Evolutionary conservation across 2,113 vertebrate species (phyloP).

Genomic region (Oncorhynchus keta): DNA sequence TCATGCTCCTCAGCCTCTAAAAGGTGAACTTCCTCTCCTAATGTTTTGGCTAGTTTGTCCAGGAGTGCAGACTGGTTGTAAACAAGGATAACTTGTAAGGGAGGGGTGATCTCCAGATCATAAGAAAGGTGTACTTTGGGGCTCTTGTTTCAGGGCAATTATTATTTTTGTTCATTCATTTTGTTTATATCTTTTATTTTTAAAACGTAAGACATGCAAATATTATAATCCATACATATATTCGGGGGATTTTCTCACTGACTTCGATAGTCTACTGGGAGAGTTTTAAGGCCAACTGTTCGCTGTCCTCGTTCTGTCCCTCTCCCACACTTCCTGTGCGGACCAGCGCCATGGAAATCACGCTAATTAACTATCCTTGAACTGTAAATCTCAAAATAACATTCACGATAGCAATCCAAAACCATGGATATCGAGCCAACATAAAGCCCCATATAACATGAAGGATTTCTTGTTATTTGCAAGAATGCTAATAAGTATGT

Average conservation of each 20-base stretch:
- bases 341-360: slow-evolving; percentile 2
- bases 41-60: neutral
- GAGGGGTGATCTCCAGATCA: neutral
- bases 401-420: too few species aligned
- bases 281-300: slow-evolving; percentile 1
- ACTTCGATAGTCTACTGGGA: slow-evolving; percentile 7
- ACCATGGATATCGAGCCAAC: too few species aligned
- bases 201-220: neutral
- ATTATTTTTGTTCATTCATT: neutral
- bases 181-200: neutral
- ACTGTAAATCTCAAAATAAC: neutral
- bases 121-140: neutral
- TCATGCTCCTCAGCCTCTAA: neutral
- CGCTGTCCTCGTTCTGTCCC: neutral
- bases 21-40: slow-evolving; percentile 2
- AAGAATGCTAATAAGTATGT: neutral
- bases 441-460: too few species aligned
- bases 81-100: neutral
- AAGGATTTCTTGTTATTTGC: neutral
- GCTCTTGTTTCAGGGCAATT: neutral
- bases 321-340: neutral
- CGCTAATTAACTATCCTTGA: neutral
- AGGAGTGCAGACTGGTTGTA: neutral
- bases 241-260: neutral
- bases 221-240: neutral